These are phyloP conservation scores for Microctenopoma lineatum DNA, from an alignment of 2,797 vertebrate genomes.

Conservation along the genomic window DNA sequence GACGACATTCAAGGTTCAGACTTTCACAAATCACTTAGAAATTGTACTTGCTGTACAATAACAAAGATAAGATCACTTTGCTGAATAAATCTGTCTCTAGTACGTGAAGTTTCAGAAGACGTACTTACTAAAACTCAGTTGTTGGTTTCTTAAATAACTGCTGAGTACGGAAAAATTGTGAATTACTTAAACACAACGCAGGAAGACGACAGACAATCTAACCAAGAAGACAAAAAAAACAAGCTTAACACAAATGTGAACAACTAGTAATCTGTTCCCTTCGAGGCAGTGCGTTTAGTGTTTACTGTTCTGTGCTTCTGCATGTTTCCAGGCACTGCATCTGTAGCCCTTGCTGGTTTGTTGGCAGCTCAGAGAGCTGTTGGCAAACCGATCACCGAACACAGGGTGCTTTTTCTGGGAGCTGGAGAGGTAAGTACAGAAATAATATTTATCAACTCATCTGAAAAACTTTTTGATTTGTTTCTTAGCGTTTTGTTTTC, in stretches of 20 bases:
- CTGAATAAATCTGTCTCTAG: not conserved
- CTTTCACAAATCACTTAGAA: not conserved
- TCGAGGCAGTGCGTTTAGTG: not conserved
- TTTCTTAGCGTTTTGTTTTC: not conserved
- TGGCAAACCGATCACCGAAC: slow-evolving; percentile 89
- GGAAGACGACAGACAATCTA: no score
- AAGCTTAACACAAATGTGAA: not conserved
- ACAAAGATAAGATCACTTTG: not conserved
- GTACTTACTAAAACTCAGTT: no score
- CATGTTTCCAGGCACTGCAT: slow-evolving; percentile 87
- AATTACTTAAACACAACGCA: not conserved
- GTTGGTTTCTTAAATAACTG: no score
- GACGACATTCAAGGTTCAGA: slow-evolving; percentile 96
- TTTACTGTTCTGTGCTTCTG: slow-evolving; percentile 32
- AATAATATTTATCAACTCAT: not conserved
- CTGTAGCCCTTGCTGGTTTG: slow-evolving; percentile 93
- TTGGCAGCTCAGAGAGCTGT: slow-evolving; percentile 89
- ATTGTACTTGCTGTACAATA: not conserved
- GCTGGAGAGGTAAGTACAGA: slow-evolving; percentile 91
- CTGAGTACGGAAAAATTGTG: not conserved
- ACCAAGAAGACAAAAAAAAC: not conserved
- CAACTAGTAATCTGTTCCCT: not conserved
- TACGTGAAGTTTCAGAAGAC: no score
- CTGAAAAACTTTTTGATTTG: not conserved
- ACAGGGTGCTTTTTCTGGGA: slow-evolving; percentile 94